These are phyloP conservation scores for Pangasius djambal DNA, from an alignment of 2,797 vertebrate species.

Conservation along the genomic window DNA sequence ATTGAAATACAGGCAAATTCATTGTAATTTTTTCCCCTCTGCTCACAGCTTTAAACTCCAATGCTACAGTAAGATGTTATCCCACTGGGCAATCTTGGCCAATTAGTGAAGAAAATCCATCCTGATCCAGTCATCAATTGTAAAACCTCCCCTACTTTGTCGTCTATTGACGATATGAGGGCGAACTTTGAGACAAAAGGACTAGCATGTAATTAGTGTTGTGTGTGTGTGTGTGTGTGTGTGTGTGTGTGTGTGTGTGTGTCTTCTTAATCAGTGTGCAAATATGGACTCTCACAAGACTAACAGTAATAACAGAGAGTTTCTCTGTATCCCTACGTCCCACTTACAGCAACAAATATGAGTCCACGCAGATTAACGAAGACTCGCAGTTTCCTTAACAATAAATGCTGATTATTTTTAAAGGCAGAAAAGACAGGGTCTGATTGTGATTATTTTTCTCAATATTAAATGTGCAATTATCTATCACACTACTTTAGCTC, in stretches of 20 bases:
- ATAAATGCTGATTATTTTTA: constrained; percentile 40
- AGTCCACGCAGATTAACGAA: not conserved
- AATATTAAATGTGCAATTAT: not conserved
- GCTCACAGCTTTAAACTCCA: not conserved
- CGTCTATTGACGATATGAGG: constrained; percentile 32
- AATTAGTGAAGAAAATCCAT: constrained; percentile 44
- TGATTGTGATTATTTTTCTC: not conserved
- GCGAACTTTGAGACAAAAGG: constrained; percentile 9
- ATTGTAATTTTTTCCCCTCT: not conserved
- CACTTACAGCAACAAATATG: not conserved
- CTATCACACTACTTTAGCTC: not conserved
- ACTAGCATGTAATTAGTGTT: constrained; percentile 33
- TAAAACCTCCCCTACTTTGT: not conserved
- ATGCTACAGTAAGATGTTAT: not conserved
- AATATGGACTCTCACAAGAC: constrained; percentile 42
- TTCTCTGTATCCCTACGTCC: constrained; percentile 31
- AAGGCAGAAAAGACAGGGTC: not conserved
- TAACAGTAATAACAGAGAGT: constrained; percentile 52
- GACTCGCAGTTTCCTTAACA: constrained; percentile 43
- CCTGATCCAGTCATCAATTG: constrained; percentile 34
- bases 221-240: not conserved
- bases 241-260: not conserved
- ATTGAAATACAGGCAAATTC: not conserved
- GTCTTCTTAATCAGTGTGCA: constrained; percentile 29
- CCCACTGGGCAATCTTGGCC: constrained; percentile 22